Conservation (phyloP, 2,888 invertebrate genomes). For the Brachypterus glaber region DNA sequence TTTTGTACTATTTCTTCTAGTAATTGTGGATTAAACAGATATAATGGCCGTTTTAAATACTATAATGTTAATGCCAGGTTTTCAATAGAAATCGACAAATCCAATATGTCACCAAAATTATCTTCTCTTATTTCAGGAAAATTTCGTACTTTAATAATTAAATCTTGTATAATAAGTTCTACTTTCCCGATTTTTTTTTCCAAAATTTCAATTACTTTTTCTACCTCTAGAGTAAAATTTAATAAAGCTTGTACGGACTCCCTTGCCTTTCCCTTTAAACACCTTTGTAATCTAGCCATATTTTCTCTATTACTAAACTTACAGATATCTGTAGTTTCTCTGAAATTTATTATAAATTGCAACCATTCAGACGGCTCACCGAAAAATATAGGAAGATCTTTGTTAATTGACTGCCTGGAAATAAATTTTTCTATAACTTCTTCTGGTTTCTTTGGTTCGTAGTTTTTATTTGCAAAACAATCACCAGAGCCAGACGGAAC, state of each 20-base stretch:
- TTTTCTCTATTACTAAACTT: conserved; percentile 5
- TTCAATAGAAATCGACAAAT: conserved; percentile 1
- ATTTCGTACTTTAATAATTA: not conserved
- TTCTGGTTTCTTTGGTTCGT: too few relatives aligned
- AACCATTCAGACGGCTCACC: too few relatives aligned
- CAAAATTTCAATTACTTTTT: too few relatives aligned
- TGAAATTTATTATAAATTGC: too few relatives aligned
- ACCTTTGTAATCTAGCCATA: too few relatives aligned
- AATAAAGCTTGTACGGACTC: conserved; percentile 5
- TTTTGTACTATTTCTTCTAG: conserved; percentile 3
- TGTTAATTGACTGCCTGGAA: too few relatives aligned
- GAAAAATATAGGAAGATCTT: too few relatives aligned
- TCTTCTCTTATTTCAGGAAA: conserved; percentile 1
- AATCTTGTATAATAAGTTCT: conserved; percentile 6
- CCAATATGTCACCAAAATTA: conserved; percentile 1
- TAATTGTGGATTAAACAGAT: conserved; percentile 4
- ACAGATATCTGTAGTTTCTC: conserved; percentile 4
- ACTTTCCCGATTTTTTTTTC: conserved; percentile 4
- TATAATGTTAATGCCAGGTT: conserved; percentile 4
- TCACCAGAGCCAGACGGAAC: too few relatives aligned
- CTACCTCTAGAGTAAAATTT: too few relatives aligned
- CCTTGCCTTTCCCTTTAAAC: too few relatives aligned
- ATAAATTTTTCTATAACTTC: conserved; percentile 4
- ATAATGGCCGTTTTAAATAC: conserved; percentile 1
- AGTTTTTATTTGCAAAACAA: too few relatives aligned